Evolutionary conservation across 2,888 invertebrate genomes (phyloP), one percentile per base, ranked within the genome.

Genomic region (Ichneumon xanthorius): DNA sequence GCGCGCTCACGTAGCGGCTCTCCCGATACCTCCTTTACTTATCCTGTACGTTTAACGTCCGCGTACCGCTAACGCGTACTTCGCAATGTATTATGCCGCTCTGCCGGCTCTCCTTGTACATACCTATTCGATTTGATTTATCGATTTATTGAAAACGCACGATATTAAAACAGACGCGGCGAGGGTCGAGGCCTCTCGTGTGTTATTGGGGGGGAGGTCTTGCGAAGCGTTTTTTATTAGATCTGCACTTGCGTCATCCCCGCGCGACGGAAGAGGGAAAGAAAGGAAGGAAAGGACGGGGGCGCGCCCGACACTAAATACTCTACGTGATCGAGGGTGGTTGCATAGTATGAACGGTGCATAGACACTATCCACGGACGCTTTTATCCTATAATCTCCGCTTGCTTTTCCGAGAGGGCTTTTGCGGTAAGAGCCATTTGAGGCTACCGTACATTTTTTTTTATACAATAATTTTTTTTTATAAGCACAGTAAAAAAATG

Each of bases 231-330:
- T 58, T 58, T 58, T 58, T 55, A 72, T 72, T 72, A 55, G 72
- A 40, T 58, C 72, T 22, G 58, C 72, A 72, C 58, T 72, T 72
- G 58, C 72, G 72, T 72, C 72, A 72, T 40, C 40, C 37, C 26
- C 14, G 22, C 22, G 72, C 72, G 55, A 50, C 7, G 26, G 37
- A 55, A 19, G 53, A 55, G 55, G 55, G 55, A 22, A 72, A 53
- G 72, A 55, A 22, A 55, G 37, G 72, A 40, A 58, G 72, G 37
- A 37, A 72, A 58, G 40, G 45, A 72, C 58, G 22, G 19, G 40
- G 72, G 72, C 58, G 72, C 72, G 72, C 40, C 58, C 40, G 58
- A 26, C 72, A 58, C 55, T 72, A 58, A 58, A 72, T 58, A 58
- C 14, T 58, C 22, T 58, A 58, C 72, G 58, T 72, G 55, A 72